A percentile compares a stretch with the other conserved stretches of the same genome.
These are phyloP conservation scores for Eleginops maclovinus DNA, from an alignment of 2,113 vertebrate species.

Conservation along the genomic window DNA sequence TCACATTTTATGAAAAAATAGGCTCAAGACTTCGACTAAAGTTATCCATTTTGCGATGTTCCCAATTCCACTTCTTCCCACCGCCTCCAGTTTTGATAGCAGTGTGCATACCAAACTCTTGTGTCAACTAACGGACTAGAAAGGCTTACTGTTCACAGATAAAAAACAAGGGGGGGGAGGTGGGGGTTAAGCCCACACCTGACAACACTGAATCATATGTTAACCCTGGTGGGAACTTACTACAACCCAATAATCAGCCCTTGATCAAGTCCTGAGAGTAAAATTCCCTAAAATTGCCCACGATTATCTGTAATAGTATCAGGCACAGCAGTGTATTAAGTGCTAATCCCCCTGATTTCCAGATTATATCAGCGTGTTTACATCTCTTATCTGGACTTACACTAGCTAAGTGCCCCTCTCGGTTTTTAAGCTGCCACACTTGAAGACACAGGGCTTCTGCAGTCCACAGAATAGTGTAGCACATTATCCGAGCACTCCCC, in stretches of 20 bases:
- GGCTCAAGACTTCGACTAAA: neutral
- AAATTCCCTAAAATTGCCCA: constrained; percentile 34
- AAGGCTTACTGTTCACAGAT: constrained; percentile 37
- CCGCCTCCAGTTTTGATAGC: neutral
- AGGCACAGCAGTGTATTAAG: constrained; percentile 50
- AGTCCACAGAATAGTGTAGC: constrained; percentile 8
- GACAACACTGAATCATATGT: constrained; percentile 7
- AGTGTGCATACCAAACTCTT: constrained; percentile 34
- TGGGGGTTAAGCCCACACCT: constrained; percentile 4
- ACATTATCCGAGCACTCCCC: constrained; percentile 31
- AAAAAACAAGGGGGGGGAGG: neutral
- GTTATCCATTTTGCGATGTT: neutral
- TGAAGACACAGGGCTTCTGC: constrained; percentile 28
- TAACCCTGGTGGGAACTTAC: constrained; percentile 24
- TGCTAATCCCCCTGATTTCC: constrained; percentile 65
- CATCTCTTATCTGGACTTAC: constrained; percentile 52
- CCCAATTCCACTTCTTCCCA: constrained; percentile 7
- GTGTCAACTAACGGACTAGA: neutral
- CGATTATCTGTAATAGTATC: constrained; percentile 57
- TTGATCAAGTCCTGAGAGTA: constrained; percentile 31
- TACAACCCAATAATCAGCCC: constrained; percentile 40
- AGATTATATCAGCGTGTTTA: constrained; percentile 62
- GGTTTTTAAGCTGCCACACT: constrained; percentile 42
- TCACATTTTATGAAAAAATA: neutral
- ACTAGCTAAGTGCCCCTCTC: constrained; percentile 26